phyloP scores from a whole-genome alignment of 2,888 invertebrate species.

The Drosophila anceps region DNA sequence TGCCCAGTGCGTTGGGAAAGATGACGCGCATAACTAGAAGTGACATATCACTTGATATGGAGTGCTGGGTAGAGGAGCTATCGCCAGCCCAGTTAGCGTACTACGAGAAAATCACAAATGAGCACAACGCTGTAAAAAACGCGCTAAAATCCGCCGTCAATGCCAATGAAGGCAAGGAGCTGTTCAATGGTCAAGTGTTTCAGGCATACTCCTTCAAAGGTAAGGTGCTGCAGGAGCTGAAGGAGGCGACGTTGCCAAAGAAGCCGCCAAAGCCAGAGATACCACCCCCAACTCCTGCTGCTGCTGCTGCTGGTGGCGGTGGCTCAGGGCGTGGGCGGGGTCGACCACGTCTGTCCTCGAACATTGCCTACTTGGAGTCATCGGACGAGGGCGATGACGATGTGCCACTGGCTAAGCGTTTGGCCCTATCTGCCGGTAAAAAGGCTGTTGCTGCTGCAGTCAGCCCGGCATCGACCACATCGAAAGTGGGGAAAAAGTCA shows the following conservation, averaged over 20 bases:
- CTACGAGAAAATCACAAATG: constrained; percentile 88
- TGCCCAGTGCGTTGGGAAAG: constrained; percentile 56
- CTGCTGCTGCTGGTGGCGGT: constrained; percentile 32
- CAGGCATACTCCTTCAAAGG: constrained; percentile 89
- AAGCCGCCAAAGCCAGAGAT: constrained; percentile 78
- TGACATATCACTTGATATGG: constrained; percentile 87
- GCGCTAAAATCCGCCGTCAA: constrained; percentile 86
- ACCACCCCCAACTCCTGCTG: constrained; percentile 39
- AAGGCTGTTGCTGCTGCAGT: constrained; percentile 52
- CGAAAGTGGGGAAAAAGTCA: constrained; percentile 52
- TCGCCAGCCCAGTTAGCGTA: constrained; percentile 88
- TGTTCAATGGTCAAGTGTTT: constrained; percentile 89
- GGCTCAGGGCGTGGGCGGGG: constrained; percentile 69
- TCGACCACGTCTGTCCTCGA: constrained; percentile 69
- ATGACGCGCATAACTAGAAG: constrained; percentile 82
- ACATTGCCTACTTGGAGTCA: constrained; percentile 82
- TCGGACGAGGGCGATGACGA: constrained; percentile 85
- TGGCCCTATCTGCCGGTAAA: constrained; percentile 76
- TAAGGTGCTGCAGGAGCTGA: constrained; percentile 82
- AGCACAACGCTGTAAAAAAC: constrained; percentile 88
- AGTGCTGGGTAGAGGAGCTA: constrained; percentile 90
- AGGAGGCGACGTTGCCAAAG: constrained; percentile 82
- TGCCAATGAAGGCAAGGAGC: constrained; percentile 87
- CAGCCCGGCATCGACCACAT: constrained; percentile 2
- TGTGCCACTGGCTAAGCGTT: constrained; percentile 86